phyloP scores from a whole-genome alignment of 2,797 vertebrate genomes.

The Ispidina lecontei region DNA sequence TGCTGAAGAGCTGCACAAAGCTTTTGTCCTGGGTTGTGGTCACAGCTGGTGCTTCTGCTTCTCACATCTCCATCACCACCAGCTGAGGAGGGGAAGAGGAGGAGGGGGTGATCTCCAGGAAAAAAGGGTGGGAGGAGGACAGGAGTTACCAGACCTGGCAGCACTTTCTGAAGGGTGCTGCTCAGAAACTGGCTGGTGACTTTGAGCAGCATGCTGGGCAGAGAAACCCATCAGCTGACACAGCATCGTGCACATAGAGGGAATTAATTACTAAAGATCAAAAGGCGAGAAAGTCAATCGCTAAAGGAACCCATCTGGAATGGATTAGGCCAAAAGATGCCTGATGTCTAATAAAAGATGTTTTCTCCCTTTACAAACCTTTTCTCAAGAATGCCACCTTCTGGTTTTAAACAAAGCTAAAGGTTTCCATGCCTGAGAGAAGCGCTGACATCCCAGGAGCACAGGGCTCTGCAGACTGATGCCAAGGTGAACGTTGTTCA shows the following conservation, averaged over 20 bases:
- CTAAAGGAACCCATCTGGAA: background rate
- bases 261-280: background rate
- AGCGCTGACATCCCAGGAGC: background rate
- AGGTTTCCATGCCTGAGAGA: background rate
- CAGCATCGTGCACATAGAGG: accelerated
- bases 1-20: conserved; percentile 48
- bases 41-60: conserved; percentile 22
- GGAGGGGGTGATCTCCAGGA: background rate
- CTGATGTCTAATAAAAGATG: background rate
- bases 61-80: conserved; percentile 20
- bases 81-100: background rate
- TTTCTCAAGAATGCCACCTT: conserved; percentile 53
- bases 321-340: background rate
- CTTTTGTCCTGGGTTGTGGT: conserved; percentile 37
- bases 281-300: background rate
- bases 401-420: background rate
- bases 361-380: background rate
- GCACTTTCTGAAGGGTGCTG: conserved; percentile 63
- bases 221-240: background rate
- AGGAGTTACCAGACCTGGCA: conserved; percentile 46
- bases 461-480: background rate
- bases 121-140: background rate
- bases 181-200: conserved; percentile 67
- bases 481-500: background rate
- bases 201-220: conserved; percentile 44